Base-by-base conservation (phyloP, 2,888 invertebrate genomes). In the Drosophila subsilvestris region DNA sequence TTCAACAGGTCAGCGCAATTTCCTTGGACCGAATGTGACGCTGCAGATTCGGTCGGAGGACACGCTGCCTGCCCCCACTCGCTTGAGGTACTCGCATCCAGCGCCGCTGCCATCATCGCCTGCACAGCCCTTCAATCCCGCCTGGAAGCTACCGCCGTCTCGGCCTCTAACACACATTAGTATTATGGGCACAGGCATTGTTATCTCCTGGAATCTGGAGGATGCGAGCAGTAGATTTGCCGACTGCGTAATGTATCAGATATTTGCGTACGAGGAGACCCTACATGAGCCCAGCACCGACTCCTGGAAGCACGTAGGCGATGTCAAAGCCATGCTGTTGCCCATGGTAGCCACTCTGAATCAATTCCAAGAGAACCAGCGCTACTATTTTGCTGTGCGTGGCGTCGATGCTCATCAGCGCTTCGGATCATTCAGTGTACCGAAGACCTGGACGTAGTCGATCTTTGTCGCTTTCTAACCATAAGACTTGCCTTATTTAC, bases 281-380 rank as follows among this genome's bases (percentile, higher is more conserved):
- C 92, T 93, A 6, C 93, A 94, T 3, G 93, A 94, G 2, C 96
- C 97, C 3, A 94, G 93, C 79, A 94, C 96, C 1, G 93, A 95
- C 5, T 93, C 96, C 58, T 98, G 98, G 98, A 96, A 97, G 81
- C 97, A 97, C 93, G 98, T 98, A 58, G 98, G 98, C 2, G 98
- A 98, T 91, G 97, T 98, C 0, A 96, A 97, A 92, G 97, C 98
- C 0, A 93, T 98, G 86, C 95, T 96, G 0, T 91, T 98, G 67
- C 98, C 98, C 0, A 99, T 99, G 98, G 98, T 98, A 0, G 98
- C 98, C 79, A 98, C 98, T 0, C 92, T 98, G 43, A 97, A 97
- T 1, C 97, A 97, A 92, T 98, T 98, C 91, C 95, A 96, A 89
- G 96, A 96, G 81, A 98, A 98, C 44, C 92, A 96, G 91, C 96